Evolutionary conservation across 2,888 invertebrate genomes (phyloP).

Genomic region (Zhengitettix transpicula): DNA sequence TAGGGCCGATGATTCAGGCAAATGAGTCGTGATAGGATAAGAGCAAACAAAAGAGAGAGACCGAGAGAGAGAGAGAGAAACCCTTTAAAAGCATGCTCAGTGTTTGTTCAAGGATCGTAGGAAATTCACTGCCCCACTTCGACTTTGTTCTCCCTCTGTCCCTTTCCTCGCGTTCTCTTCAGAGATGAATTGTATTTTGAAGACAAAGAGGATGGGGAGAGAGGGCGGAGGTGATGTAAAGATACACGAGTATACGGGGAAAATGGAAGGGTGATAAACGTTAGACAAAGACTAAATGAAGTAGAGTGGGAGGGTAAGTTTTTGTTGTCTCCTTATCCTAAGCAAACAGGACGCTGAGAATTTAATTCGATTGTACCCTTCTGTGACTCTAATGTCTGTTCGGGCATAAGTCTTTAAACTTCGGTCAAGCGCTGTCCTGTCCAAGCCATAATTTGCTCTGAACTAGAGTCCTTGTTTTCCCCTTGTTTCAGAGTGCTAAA

Average conservation of each 20-base stretch:
- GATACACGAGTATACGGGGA: not conserved
- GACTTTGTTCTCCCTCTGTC: not conserved
- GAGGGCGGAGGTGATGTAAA: not conserved
- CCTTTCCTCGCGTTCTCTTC: not conserved
- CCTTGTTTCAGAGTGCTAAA: too few species aligned
- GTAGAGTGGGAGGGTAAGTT: not conserved
- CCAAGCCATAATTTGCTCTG: too few species aligned
- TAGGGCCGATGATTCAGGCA: slow-evolving; percentile 1
- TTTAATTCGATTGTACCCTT: slow-evolving; percentile 11
- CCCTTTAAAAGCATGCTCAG: not conserved
- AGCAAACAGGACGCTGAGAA: slow-evolving; percentile 11
- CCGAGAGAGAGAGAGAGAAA: not conserved
- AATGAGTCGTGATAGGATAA: slow-evolving; percentile 8
- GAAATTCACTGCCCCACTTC: not conserved
- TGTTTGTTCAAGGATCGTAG: slow-evolving; percentile 4
- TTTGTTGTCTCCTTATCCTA: slow-evolving; percentile 8
- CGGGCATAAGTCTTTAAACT: too few species aligned
- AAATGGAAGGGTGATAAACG: not conserved
- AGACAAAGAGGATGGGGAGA: slow-evolving; percentile 1
- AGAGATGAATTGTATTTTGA: slow-evolving; percentile 5
- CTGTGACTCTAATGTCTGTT: too few species aligned
- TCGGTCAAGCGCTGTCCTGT: too few species aligned
- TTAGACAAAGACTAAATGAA: too few species aligned
- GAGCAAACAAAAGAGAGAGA: slow-evolving; percentile 5
- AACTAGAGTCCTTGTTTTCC: too few species aligned